Base-by-base conservation (phyloP, 2,888 invertebrate genomes). In the Crepidodera aurea region DNA sequence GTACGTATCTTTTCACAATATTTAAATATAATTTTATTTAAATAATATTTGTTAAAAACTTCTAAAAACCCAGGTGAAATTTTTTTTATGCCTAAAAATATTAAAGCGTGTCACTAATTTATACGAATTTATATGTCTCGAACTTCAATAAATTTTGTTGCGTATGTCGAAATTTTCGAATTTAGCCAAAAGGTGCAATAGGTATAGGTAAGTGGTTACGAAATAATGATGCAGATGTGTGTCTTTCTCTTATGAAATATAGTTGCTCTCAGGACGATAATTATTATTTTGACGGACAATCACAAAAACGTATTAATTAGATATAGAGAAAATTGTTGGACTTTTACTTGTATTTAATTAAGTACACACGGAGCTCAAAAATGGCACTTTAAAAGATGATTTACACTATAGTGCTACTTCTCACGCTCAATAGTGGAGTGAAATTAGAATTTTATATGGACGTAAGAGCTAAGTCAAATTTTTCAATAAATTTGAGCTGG, bases 171-270 rank as follows among this genome's bases (percentile, higher is more conserved):
- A 56, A 56, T 16, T 34, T 22, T 55, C 7, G 46, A 39, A 46
- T 7, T 13, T 22, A n/a, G 19, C 32, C 7, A 56, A 56, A 56
- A 56, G 44, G 46, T 56, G 46, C 55, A 46, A 56, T 13, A 46
- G 15, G 22, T 40, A 37, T 37, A 39, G 15, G 34, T 39, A 22
- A 6, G 6, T 22, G 4, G 25, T 56, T 56, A 56, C 44, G 46
- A 44, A 56, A 46, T 1, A 15, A 32, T 18, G 34, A 44, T 34
- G 53, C 48, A 54, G 40, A 54, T 40, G 39, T 54, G 10, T 27
- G 48, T 48, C n/a, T n/a, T 48, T 48, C 27, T 48, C 27, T 48
- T 48, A 48, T 48, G 27, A 48, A 48, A 48, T 27, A 48, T 48
- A 5, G n/a, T 12, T 19, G 42, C 13, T 16, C 42, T 15, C 19